Evolutionary conservation across 2,888 invertebrate genomes (phyloP).

Genomic region (Lycocerus yunnanus): DNA sequence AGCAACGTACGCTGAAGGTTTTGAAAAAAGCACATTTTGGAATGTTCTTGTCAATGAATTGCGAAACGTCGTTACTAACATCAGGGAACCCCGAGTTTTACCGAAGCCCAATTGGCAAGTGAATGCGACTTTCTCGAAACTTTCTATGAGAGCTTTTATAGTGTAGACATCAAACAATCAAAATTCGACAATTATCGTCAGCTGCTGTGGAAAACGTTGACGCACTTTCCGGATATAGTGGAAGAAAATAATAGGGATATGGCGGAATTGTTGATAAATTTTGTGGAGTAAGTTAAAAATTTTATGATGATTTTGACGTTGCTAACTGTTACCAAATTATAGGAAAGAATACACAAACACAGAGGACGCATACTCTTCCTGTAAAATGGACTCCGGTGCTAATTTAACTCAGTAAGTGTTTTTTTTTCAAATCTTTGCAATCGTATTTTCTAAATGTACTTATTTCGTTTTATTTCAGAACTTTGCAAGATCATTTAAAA

Average conservation of each 20-base stretch:
- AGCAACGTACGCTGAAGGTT: constrained; percentile 70
- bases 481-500: constrained; percentile 69
- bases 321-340: constrained; percentile 27
- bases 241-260: constrained; percentile 82
- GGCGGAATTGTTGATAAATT: constrained; percentile 78
- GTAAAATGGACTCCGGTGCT: background rate
- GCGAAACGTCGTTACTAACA: constrained; percentile 58
- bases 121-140: constrained; percentile 42
- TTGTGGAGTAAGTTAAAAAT: constrained; percentile 65
- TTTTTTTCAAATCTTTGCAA: too few species aligned
- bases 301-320: background rate
- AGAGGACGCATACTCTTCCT: constrained; percentile 40
- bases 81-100: constrained; percentile 47
- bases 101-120: constrained; percentile 24
- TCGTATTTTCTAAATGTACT: too few species aligned
- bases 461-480: constrained; percentile 50
- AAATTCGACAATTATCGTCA: constrained; percentile 78
- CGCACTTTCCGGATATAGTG: constrained; percentile 72
- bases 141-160: constrained; percentile 43
- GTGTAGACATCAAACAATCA: constrained; percentile 59
- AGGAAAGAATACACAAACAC: constrained; percentile 61
- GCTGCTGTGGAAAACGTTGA: constrained; percentile 81
- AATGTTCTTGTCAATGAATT: constrained; percentile 66
- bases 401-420: background rate
- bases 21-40: constrained; percentile 73